These are phyloP conservation scores for Melitaea cinxia DNA, from an alignment of 1,140 invertebrate genomes.

Conservation along the genomic window DNA sequence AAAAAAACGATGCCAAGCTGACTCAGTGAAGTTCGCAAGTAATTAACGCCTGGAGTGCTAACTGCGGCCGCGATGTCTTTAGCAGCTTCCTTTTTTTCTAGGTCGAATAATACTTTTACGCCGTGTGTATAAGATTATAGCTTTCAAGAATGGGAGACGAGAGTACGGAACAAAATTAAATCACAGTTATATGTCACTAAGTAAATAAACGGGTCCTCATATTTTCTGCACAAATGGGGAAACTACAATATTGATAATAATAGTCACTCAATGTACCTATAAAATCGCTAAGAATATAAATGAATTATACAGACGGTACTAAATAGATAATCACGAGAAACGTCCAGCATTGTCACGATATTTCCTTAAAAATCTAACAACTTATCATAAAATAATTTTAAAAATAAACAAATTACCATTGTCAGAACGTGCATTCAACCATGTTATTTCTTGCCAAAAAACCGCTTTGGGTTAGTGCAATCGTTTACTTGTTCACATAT, in stretches of 20 bases:
- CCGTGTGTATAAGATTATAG: constrained; percentile 13
- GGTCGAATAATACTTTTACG: constrained; percentile 35
- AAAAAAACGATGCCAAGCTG: constrained; percentile 45
- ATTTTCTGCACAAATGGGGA: background rate
- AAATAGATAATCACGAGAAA: background rate
- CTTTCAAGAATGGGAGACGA: constrained; percentile 3
- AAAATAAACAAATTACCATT: too few relatives aligned
- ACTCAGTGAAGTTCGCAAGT: constrained; percentile 57
- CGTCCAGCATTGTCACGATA: too few relatives aligned
- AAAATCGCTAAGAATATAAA: background rate
- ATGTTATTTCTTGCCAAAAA: background rate
- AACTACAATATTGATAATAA: background rate
- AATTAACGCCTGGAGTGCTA: constrained; percentile 63
- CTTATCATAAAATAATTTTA: too few relatives aligned
- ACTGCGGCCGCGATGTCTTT: constrained; percentile 43
- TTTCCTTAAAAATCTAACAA: too few relatives aligned
- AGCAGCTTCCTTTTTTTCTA: constrained; percentile 37
- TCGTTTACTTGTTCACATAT: background rate
- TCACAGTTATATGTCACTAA: background rate
- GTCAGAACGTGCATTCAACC: background rate
- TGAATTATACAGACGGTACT: background rate
- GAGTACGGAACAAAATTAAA: background rate
- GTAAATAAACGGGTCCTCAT: background rate
- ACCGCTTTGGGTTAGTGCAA: background rate
- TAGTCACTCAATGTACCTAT: background rate